Percentiles rank a stretch among this genome's conserved stretches.
Evolutionary conservation across 1,140 invertebrate genomes (phyloP).

Genomic region (Nebria ingens): DNA sequence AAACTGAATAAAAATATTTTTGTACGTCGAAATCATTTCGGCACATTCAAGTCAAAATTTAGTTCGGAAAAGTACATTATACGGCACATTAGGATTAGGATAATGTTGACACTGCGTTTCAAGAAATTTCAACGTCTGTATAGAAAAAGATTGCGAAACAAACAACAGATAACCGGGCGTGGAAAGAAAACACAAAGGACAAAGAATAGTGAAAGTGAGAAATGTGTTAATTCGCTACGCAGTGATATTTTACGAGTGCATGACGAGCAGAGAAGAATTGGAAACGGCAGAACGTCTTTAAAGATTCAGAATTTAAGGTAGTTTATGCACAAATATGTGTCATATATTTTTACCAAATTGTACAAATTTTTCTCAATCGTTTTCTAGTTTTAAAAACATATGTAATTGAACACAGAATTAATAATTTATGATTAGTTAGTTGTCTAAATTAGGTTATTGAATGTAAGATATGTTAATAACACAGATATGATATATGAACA

Average conservation of each 20-base stretch:
- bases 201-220: background rate
- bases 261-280: slow-evolving; percentile 29
- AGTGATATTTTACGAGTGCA: slow-evolving; percentile 20
- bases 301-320: slow-evolving; percentile 34
- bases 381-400: background rate
- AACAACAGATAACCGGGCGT: background rate
- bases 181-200: slow-evolving; percentile 13
- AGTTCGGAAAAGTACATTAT: slow-evolving; percentile 31
- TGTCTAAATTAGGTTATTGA: background rate
- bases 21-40: slow-evolving; percentile 13
- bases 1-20: background rate
- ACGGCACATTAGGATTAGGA: slow-evolving; percentile 29
- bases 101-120: slow-evolving; percentile 29
- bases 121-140: slow-evolving; percentile 10
- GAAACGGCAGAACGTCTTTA: slow-evolving; percentile 28
- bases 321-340: background rate
- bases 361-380: background rate
- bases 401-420: background rate
- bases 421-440: background rate
- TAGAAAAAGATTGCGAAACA: background rate
- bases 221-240: background rate
- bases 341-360: background rate
- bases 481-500: background rate
- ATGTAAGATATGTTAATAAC: background rate
- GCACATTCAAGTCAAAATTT: slow-evolving; percentile 18